Evolutionary conservation across 1,140 invertebrate genomes (phyloP), one percentile per base, ranked within the genome.

Genomic region (Hylaeus volcanicus): DNA sequence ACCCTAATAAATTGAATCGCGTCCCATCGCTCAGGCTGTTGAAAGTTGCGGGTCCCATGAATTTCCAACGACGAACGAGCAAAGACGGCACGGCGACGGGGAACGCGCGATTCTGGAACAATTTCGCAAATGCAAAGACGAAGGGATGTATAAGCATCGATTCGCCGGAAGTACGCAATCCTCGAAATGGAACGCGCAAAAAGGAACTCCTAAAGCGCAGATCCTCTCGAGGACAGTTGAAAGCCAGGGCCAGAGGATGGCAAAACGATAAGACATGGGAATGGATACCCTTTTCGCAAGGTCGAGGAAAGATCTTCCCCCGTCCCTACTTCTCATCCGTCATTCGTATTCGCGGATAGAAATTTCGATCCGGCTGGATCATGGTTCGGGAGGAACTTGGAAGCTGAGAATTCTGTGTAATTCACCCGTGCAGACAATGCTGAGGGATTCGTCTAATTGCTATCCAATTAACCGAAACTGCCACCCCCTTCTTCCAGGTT

Each of bases 181-280:
- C 78, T 83, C 84, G 79, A 82, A 90, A 90, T 90, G 88, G 87
- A 88, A 74, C 65, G 72, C 61, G 82, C 82, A 86, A 86, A 82
- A 78, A 88, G 56, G 58, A 61, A 43, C 48, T 45, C 51, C 53
- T 45, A 43, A 58, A 65, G 26, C 45, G 15, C 41, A 65, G 9
- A 14, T 26, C 58, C 26, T 63, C 15, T 61, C 61, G 64, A 41
- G 63, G 43, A 61, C 55, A 63, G 45, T 5, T 11, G n/a, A 15
- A 51, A 74, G 41, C 71, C 43, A 48, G 58, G 26, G 26, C 26
- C 26, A 11, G 11, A 9, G 53, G n/a, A 74, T 8, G 60, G 6
- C 58, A 15, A 58, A 41, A 74, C 63, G 78, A 74, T 74, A 74
- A 74, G 61, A 58, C 53, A 77, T 26, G 55, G 43, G 53, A 14